Percentiles rank a stretch among this genome's conserved stretches.
Evolutionary conservation across 2,113 vertebrate species (phyloP).

Genomic region (Toxostoma redivivum): DNA sequence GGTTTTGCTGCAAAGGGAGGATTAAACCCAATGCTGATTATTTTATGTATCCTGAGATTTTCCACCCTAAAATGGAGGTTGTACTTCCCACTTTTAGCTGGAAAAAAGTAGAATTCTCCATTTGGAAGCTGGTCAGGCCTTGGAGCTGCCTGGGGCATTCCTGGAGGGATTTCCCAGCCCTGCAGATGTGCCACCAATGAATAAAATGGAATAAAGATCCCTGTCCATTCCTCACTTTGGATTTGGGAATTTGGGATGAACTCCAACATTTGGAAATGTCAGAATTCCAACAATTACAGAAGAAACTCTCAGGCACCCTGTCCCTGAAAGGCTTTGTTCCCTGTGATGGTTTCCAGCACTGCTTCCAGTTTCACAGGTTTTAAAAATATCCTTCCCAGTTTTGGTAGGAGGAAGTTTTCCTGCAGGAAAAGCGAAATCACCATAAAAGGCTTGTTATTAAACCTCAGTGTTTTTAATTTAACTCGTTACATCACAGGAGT

Average conservation of each 20-base stretch:
- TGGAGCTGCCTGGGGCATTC: background rate
- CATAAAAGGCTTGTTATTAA: background rate
- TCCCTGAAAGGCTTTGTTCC: background rate
- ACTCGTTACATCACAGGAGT: background rate
- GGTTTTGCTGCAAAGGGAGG: background rate
- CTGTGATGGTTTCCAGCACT: background rate
- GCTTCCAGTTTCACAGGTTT: background rate
- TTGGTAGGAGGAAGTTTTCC: background rate
- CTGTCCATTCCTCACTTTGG: fast-evolving
- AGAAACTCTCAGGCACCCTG: no score
- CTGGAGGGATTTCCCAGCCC: background rate
- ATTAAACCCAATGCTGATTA: background rate
- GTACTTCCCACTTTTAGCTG: background rate
- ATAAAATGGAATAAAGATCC: background rate
- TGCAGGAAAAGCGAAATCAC: background rate
- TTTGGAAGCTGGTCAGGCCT: background rate
- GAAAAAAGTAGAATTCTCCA: background rate
- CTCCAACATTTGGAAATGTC: background rate
- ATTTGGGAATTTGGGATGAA: background rate
- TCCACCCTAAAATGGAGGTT: background rate
- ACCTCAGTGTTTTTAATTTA: background rate
- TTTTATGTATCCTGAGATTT: background rate
- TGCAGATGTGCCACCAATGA: background rate
- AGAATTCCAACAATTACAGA: background rate
- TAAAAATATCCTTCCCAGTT: background rate